Evolutionary conservation across 1,140 invertebrate species (phyloP).

Genomic region (Bombus waltoni): DNA sequence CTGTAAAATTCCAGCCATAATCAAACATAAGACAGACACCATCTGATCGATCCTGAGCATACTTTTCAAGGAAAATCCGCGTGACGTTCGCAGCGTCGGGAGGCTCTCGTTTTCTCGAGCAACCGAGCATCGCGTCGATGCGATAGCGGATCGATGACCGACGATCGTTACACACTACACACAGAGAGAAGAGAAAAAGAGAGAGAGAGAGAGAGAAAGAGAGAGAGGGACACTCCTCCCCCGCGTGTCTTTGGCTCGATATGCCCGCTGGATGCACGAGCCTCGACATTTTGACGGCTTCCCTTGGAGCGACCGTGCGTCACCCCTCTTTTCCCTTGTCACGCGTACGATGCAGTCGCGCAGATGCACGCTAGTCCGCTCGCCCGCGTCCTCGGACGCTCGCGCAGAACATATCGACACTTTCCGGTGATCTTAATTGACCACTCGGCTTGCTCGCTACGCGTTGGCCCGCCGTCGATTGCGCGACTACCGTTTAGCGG

Average conservation of each 20-base stretch:
- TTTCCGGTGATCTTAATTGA: slow-evolving; percentile 67
- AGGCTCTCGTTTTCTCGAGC: slow-evolving; percentile 32
- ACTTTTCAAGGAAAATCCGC: slow-evolving; percentile 13
- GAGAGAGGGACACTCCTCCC: slow-evolving; percentile 41
- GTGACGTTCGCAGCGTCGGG: slow-evolving; percentile 4
- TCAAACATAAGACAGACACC: not conserved
- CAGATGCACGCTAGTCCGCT: slow-evolving; percentile 68
- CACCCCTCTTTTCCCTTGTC: slow-evolving; percentile 24
- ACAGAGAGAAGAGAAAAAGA: slow-evolving; percentile 12
- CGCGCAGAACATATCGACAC: slow-evolving; percentile 64
- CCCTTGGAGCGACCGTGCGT: slow-evolving; percentile 62
- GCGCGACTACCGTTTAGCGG: slow-evolving; percentile 52
- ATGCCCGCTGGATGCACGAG: slow-evolving; percentile 58
- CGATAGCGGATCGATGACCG: slow-evolving; percentile 65
- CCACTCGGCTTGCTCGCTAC: slow-evolving; percentile 56
- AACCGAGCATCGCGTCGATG: slow-evolving; percentile 52
- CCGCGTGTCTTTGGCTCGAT: slow-evolving; percentile 62
- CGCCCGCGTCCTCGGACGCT: slow-evolving; percentile 51
- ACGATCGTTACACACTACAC: slow-evolving; percentile 57
- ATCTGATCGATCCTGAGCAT: not conserved
- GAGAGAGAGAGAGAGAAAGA: not conserved
- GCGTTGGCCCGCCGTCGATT: slow-evolving; percentile 55
- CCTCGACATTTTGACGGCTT: slow-evolving; percentile 71
- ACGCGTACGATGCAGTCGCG: slow-evolving; percentile 60
- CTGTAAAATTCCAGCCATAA: not conserved